Base-by-base conservation (phyloP, 2,888 invertebrate genomes). In the Norana najaformis region DNA sequence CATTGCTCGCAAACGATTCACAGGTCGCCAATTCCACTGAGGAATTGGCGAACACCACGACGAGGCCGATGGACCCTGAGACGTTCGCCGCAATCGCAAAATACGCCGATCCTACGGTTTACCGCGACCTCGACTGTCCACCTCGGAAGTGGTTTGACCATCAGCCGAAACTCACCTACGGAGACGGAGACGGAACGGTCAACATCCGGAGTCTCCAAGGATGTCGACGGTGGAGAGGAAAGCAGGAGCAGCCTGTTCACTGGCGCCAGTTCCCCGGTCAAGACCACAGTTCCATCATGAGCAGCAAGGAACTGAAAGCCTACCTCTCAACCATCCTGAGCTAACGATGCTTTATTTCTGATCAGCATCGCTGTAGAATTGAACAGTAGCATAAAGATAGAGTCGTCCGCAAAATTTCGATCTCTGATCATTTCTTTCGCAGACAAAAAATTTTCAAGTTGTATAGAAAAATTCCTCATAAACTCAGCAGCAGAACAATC, bases 181-280 rank as follows among this genome's bases (percentile, higher is more conserved):
- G 98, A 8, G 97, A 98, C 94, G 99, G 99, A 1, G 99, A 99
- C 95, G 99, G 99, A n/a, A 99, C 99, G 0, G 99, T 99, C 0
- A 99, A 99, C 95, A 94, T 96, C 91, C 96, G 97, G 91, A 98
- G 98, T 90, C 96, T 99, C 34, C 95, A 96, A 93, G 98, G 97
- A 3, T 99, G 99, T 95, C 95, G 96, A 89, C 95, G 96, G 91
- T 99, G 98, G 98, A 1, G 4, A 23, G 36, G 36, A 20, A 35
- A 11, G 8, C 88, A 88, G 88, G 11, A 20, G 8, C 82, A 89
- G 41, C 91, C 92, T 14, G 96, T 98, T 88, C 96, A 96, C 93
- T 95, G 96, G 85, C 94, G 96, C 91, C 94, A 96, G 14, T 95
- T 97, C 90, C 94, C 96, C 4, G 95, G 94, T 18, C 94, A 97